Conservation (phyloP, 2,113 vertebrate genomes). For the Oenanthe melanoleuca region DNA sequence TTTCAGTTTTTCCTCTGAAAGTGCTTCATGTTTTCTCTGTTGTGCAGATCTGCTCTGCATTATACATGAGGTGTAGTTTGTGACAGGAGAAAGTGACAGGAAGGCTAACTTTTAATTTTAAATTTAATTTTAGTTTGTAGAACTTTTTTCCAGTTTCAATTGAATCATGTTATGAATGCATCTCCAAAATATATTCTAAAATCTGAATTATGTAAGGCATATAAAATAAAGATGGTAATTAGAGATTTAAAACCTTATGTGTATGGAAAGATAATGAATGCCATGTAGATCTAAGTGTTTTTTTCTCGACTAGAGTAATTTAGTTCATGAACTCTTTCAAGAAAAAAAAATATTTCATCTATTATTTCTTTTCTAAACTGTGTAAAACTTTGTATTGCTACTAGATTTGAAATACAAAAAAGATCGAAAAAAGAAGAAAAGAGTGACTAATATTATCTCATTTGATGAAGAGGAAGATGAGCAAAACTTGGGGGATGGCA, state of each 20-base stretch:
- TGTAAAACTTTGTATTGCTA: neutral
- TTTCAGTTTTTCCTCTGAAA: neutral
- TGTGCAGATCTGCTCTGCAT: neutral
- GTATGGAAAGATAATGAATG: neutral
- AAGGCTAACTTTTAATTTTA: neutral
- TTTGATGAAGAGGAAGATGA: constrained; percentile 91
- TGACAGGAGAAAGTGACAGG: neutral
- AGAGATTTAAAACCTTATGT: neutral
- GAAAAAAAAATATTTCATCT: neutral
- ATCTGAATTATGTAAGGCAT: neutral
- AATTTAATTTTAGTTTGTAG: neutral
- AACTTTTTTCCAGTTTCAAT: neutral
- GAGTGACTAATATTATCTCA: constrained; percentile 96
- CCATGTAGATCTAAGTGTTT: neutral
- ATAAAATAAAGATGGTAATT: neutral
- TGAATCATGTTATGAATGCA: neutral
- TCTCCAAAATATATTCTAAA: neutral
- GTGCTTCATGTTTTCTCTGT: neutral
- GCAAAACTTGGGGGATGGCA: constrained; percentile 61
- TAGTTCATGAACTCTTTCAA: neutral
- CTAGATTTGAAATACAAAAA: constrained; percentile 85
- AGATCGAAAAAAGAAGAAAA: constrained; percentile 93
- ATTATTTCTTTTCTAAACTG: neutral
- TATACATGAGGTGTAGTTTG: neutral
- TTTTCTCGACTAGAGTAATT: neutral